A percentile compares a stretch with the other conserved stretches of the same genome.
Evolutionary conservation across 2,888 invertebrate species (phyloP).

Genomic region (Micropterix aruncella): DNA sequence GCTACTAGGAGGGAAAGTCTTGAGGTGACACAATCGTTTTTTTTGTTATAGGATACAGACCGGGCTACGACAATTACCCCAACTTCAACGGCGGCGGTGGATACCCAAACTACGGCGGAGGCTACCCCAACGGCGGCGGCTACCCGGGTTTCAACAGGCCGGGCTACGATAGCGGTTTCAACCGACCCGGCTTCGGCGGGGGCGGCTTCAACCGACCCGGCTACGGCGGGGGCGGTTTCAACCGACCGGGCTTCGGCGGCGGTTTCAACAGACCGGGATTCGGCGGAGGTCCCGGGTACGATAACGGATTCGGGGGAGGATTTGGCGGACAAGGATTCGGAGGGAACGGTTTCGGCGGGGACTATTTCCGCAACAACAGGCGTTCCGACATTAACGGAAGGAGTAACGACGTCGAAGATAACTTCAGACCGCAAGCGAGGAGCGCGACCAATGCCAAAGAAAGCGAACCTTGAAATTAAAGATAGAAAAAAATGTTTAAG

Average conservation of each 20-base stretch:
- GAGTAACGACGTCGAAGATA: not conserved
- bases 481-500: no score
- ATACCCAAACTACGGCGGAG: not conserved
- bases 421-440: not conserved
- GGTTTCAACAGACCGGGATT: not conserved
- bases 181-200: not conserved
- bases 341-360: not conserved
- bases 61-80: not conserved
- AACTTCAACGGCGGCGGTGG: not conserved
- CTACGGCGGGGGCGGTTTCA: not conserved
- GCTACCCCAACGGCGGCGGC: not conserved
- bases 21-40: no score
- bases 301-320: no score
- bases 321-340: not conserved
- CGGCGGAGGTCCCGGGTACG: not conserved
- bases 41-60: not conserved
- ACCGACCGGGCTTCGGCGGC: not conserved
- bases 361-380: not conserved
- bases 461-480: no score
- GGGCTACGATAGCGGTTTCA: not conserved
- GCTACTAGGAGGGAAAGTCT: no score
- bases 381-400: not conserved
- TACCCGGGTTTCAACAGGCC: not conserved
- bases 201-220: not conserved
- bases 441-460: no score